Percentiles rank a stretch among this genome's conserved stretches.
Evolutionary conservation across 2,797 vertebrate genomes (phyloP).

Genomic region (Coracias cyanogaster): DNA sequence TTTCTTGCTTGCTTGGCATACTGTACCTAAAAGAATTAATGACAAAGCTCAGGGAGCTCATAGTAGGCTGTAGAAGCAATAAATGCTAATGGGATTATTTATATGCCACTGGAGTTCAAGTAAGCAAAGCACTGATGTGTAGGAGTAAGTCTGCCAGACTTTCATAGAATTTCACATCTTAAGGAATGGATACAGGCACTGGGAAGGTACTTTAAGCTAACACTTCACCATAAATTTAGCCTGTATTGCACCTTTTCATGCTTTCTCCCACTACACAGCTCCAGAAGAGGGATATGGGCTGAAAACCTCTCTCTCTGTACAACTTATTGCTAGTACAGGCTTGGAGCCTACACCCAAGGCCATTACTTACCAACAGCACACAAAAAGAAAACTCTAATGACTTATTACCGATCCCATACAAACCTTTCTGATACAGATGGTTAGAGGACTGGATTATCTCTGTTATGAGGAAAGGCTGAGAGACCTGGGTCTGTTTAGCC

Average conservation of each 20-base stretch:
- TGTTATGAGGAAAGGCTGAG: background rate
- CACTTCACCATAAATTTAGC: background rate
- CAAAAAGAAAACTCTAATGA: background rate
- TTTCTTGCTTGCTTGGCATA: background rate
- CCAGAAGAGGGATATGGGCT: background rate
- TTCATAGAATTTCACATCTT: background rate
- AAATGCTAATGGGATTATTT: conserved; percentile 24
- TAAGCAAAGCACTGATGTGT: background rate
- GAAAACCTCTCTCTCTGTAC: background rate
- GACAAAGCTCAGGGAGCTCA: background rate
- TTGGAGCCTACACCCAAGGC: background rate
- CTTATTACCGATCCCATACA: background rate
- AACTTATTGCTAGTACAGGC: background rate
- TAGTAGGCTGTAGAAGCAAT: background rate
- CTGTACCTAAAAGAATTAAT: background rate
- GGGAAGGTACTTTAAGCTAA: background rate
- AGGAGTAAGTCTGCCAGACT: background rate
- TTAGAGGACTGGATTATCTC: background rate
- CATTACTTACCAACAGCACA: background rate
- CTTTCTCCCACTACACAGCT: background rate
- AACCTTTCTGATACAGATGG: background rate
- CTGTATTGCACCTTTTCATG: background rate
- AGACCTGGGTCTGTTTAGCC: background rate
- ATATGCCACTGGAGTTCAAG: background rate
- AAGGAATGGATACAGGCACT: background rate